phyloP scores from a whole-genome alignment of 2,888 invertebrate species.

The Ornithoptera priamus region DNA sequence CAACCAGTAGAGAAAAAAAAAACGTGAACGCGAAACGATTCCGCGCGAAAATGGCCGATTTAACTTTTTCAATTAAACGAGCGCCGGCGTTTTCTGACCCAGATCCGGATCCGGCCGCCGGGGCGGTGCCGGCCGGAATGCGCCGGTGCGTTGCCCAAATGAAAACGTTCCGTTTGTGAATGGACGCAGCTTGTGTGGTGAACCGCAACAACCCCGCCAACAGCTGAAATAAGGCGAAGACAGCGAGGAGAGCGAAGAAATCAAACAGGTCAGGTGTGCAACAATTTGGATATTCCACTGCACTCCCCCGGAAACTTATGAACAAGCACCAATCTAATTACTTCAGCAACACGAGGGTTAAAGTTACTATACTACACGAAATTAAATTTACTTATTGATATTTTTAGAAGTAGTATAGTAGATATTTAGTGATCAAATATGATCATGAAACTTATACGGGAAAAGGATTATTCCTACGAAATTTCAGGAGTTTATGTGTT shows the following conservation, averaged over 20 bases:
- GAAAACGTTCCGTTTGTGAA: conserved; percentile 47
- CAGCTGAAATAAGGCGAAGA: conserved; percentile 32
- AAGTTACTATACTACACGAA: too few species aligned
- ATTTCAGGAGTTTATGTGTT: too few species aligned
- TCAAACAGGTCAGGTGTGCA: neutral
- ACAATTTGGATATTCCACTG: too few species aligned
- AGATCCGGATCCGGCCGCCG: conserved; percentile 41
- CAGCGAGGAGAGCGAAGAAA: conserved; percentile 2
- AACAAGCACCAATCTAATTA: too few species aligned
- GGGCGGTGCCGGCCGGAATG: conserved; percentile 42
- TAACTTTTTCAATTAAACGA: conserved; percentile 74
- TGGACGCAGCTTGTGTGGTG: conserved; percentile 50
- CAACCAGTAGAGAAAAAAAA: conserved; percentile 29
- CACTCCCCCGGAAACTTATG: too few species aligned
- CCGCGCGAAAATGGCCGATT: conserved; percentile 65
- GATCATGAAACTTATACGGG: too few species aligned
- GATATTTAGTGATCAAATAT: too few species aligned
- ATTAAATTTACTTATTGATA: too few species aligned
- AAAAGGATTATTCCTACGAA: too few species aligned
- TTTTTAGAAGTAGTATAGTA: too few species aligned
- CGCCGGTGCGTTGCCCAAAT: conserved; percentile 55
- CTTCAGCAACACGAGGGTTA: too few species aligned
- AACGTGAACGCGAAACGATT: conserved; percentile 51
- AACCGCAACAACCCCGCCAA: conserved; percentile 45
- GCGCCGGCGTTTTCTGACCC: conserved; percentile 57